Percentiles rank a stretch among this genome's conserved stretches.
phyloP scores from a whole-genome alignment of 2,888 invertebrate species.

The Drosophila borealis region DNA sequence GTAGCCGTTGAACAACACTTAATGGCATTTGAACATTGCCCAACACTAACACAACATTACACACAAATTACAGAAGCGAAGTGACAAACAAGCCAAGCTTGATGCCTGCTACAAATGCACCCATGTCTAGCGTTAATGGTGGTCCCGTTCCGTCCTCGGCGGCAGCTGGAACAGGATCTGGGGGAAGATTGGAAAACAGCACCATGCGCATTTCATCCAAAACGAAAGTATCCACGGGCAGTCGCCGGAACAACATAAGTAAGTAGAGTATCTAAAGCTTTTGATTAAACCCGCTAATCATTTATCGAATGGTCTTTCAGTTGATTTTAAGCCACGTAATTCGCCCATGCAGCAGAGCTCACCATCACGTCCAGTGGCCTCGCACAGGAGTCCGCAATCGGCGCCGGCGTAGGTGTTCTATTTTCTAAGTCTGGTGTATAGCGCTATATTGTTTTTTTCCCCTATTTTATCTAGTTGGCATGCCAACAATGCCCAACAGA shows the following conservation, averaged over 20 bases:
- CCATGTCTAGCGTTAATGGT: constrained; percentile 47
- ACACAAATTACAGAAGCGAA: constrained; percentile 75
- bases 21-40: neutral
- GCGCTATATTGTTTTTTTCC: constrained; percentile 20
- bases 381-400: constrained; percentile 84
- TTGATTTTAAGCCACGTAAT: constrained; percentile 86
- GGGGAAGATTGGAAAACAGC: constrained; percentile 85
- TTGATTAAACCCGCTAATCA: constrained; percentile 4
- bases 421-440: neutral
- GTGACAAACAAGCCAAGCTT: constrained; percentile 82
- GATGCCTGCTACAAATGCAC: constrained; percentile 54
- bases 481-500: constrained; percentile 88
- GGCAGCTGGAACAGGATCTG: constrained; percentile 27
- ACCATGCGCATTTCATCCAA: constrained; percentile 87
- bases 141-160: constrained; percentile 27
- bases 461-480: constrained; percentile 86
- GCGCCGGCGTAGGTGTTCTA: constrained; percentile 83
- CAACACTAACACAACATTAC: neutral
- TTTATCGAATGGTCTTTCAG: constrained; percentile 49
- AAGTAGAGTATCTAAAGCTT: constrained; percentile 30
- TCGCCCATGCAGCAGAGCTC: constrained; percentile 88
- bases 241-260: constrained; percentile 85
- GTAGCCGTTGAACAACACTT: constrained; percentile 49
- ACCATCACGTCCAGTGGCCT: constrained; percentile 84
- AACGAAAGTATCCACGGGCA: constrained; percentile 87